Percentiles rank a stretch among this genome's conserved stretches.
Evolutionary conservation across 2,797 vertebrate species (phyloP).

Genomic region (Enteromius anoplus): DNA sequence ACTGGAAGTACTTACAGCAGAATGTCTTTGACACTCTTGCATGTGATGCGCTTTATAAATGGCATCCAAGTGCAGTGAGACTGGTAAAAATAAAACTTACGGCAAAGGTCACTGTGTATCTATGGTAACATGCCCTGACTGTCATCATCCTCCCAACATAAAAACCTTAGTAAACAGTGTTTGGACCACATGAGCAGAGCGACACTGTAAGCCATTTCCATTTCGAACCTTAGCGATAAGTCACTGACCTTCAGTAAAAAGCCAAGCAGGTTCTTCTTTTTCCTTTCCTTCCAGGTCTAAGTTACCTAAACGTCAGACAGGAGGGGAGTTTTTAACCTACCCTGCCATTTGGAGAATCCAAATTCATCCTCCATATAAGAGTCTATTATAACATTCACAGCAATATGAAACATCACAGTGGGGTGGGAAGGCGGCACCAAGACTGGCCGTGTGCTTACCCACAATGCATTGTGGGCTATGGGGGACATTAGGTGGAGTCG

Average conservation of each 20-base stretch:
- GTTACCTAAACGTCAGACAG: slow-evolving; percentile 5
- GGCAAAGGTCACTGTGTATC: slow-evolving; percentile 29
- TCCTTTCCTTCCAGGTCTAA: slow-evolving; percentile 4
- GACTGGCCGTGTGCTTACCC: slow-evolving; percentile 85
- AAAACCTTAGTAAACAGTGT: slow-evolving; percentile 37
- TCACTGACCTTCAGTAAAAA: slow-evolving; percentile 65
- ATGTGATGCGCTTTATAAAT: slow-evolving; percentile 18
- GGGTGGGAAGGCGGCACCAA: slow-evolving; percentile 83
- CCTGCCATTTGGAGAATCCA: slow-evolving; percentile 39
- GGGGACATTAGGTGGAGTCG: slow-evolving; percentile 78
- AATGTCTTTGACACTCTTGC: slow-evolving; percentile 24
- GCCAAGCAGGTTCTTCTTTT: slow-evolving; percentile 60
- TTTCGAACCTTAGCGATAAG: slow-evolving; percentile 56
- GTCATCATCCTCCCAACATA: slow-evolving; percentile 35
- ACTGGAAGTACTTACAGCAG: slow-evolving; percentile 25
- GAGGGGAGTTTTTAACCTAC: slow-evolving; percentile 10
- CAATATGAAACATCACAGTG: slow-evolving; percentile 95
- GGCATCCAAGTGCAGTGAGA: slow-evolving; percentile 18
- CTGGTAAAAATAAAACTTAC: slow-evolving; percentile 30
- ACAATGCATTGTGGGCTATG: slow-evolving; percentile 86
- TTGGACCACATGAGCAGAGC: slow-evolving; percentile 50
- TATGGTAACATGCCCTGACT: slow-evolving; percentile 69
- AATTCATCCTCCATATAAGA: slow-evolving; percentile 41
- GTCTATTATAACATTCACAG: slow-evolving; percentile 81
- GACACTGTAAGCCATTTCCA: slow-evolving; percentile 37